phyloP scores from a whole-genome alignment of 2,797 vertebrate genomes.

The Hemibagrus guttatus region DNA sequence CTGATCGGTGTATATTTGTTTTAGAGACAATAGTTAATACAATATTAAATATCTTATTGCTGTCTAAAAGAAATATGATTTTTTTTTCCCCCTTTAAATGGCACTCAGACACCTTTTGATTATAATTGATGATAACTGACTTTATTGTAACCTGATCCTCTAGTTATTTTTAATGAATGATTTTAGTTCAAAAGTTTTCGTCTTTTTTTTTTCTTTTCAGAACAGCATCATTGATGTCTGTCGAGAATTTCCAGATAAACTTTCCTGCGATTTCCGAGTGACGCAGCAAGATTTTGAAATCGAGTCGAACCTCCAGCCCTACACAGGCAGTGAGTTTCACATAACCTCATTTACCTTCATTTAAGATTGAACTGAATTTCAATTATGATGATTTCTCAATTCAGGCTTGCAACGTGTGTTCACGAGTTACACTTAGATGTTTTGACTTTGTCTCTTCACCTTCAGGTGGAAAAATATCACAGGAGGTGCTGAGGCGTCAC shows the following conservation, averaged over 20 bases:
- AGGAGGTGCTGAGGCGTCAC: slow-evolving; percentile 74
- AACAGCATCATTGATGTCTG: slow-evolving; percentile 82
- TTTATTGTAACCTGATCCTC: not conserved
- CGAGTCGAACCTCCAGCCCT: slow-evolving; percentile 77
- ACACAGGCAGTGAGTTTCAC: slow-evolving; percentile 76
- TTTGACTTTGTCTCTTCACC: slow-evolving; percentile 10
- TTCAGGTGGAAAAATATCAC: slow-evolving; percentile 86
- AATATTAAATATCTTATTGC: not conserved
- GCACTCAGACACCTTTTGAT: not conserved
- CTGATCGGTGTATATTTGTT: no score
- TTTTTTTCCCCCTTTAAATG: not conserved
- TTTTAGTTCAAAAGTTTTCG: not conserved
- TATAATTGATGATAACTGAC: not conserved
- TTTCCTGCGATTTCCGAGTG: slow-evolving; percentile 85
- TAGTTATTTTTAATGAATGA: not conserved
- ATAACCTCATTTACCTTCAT: not conserved
- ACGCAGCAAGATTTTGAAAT: slow-evolving; percentile 82
- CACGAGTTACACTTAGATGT: not conserved
- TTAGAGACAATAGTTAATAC: not conserved
- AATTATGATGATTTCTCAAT: not conserved
- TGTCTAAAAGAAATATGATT: not conserved
- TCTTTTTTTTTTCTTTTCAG: slow-evolving; percentile 65
- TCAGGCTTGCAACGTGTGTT: not conserved
- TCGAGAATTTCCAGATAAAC: slow-evolving; percentile 83
- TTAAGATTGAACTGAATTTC: not conserved